A percentile compares a stretch with the other conserved stretches of the same genome.
Evolutionary conservation across 2,797 vertebrate species (phyloP).

Genomic region (Gymnopithys bicolor): DNA sequence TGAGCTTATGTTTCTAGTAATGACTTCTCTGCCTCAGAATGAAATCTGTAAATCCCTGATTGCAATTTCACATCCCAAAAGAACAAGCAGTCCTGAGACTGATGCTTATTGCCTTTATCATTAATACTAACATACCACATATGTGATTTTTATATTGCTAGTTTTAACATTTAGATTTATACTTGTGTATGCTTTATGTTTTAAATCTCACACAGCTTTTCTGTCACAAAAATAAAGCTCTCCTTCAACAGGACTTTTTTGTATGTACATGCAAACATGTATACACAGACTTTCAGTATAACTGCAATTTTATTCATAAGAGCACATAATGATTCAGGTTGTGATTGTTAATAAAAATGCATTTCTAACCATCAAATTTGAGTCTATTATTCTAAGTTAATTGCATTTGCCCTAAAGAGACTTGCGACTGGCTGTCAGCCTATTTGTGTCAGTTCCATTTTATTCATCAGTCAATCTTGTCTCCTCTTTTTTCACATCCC

Average conservation of each 20-base stretch:
- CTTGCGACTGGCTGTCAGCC: conserved; percentile 83
- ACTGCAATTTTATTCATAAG: conserved; percentile 81
- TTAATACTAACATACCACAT: conserved; percentile 56
- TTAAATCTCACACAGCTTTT: conserved; percentile 69
- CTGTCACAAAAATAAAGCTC: conserved; percentile 50
- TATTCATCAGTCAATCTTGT: conserved; percentile 83
- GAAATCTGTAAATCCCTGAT: conserved; percentile 84
- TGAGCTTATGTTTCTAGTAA: conserved; percentile 85
- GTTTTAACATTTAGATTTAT: conserved; percentile 74
- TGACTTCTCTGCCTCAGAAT: conserved; percentile 84
- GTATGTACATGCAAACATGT: conserved; percentile 63
- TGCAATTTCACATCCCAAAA: conserved; percentile 81
- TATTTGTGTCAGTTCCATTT: conserved; percentile 84
- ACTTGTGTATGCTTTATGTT: conserved; percentile 70
- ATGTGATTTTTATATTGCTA: conserved; percentile 67
- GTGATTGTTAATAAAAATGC: conserved; percentile 85
- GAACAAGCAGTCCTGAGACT: conserved; percentile 74
- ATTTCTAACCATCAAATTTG: conserved; percentile 84
- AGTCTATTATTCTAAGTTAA: conserved; percentile 88
- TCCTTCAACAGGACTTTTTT: conserved; percentile 40
- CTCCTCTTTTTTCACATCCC: conserved; percentile 76
- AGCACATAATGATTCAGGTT: conserved; percentile 78
- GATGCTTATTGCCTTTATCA: conserved; percentile 68
- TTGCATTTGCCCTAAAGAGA: conserved; percentile 88
- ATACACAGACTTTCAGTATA: conserved; percentile 71